phyloP scores from a whole-genome alignment of 2,797 vertebrate species.

The Aeoliscus strigatus region DNA sequence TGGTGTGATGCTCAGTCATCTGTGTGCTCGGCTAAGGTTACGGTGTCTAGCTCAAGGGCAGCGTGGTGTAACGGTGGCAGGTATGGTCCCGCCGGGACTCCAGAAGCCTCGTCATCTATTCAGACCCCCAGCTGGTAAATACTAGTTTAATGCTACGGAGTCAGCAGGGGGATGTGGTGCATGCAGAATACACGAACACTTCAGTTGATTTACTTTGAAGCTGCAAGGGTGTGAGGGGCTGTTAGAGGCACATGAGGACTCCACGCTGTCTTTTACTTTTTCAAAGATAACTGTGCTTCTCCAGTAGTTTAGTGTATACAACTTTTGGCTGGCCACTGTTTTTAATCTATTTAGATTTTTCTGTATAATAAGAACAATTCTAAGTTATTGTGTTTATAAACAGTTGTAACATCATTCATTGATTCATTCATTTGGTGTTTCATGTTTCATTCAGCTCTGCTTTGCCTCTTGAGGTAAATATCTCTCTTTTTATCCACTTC shows the following conservation, averaged over 20 bases:
- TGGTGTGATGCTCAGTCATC: conserved; percentile 18
- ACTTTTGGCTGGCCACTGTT: too few relatives aligned
- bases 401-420: too few relatives aligned
- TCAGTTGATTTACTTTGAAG: conserved; percentile 25
- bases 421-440: too few relatives aligned
- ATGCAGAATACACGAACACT: conserved; percentile 36
- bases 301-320: too few relatives aligned
- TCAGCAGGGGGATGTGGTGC: conserved; percentile 17
- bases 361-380: too few relatives aligned
- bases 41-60: conserved; percentile 61
- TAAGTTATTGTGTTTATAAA: too few relatives aligned
- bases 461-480: too few relatives aligned
- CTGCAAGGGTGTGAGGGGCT: conserved; percentile 4
- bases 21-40: conserved; percentile 51
- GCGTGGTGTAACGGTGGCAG: conserved; percentile 37
- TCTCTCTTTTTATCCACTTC: too few relatives aligned
- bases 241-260: conserved; percentile 5
- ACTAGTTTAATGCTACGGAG: conserved; percentile 44
- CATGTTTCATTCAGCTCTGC: too few relatives aligned
- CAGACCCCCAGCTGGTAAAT: conserved; percentile 59
- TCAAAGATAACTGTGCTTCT: conserved; percentile 7
- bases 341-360: too few relatives aligned
- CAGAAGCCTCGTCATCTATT: conserved; percentile 36
- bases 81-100: conserved; percentile 45
- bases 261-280: not conserved